Base-by-base conservation (phyloP, 1,140 invertebrate genomes). In the Xylocopa sonorina region DNA sequence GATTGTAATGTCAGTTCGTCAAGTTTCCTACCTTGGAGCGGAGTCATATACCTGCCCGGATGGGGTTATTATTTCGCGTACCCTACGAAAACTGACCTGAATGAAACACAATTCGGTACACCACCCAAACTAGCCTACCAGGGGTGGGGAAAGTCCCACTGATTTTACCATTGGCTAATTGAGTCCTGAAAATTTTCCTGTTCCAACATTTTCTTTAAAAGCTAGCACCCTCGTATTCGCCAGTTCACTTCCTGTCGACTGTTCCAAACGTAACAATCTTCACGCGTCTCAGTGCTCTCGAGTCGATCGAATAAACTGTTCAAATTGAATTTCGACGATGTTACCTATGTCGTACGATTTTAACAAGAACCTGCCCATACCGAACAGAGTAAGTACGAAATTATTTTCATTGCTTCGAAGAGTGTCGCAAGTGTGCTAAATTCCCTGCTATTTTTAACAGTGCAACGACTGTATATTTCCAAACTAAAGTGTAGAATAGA, bases 151-250 rank as follows among this genome's bases (percentile, higher is more conserved):
- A 51, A 27, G 10, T 51, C 29, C 29, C 10, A 14, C 41, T 43
- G 41, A 51, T 67, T 51, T 48, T 48, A 48, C 27, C 16, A 50
- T 32, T 64, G 4, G 43, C 16, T 32, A 32, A 66, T 66, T 32
- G 27, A 32, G 21, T 24, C 38, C n/a, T 32, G 43, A 21, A 48
- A 32, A 14, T 43, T 27, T 32, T 12, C 0, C 27, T 21, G 63
- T 48, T 18, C 27, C 43, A 32, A 32, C 16, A 29, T 16, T 63
- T n/a, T 29, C 43, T 27, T 48, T 66, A 66, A 68, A 68, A 55
- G 50, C 50, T 21, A 6, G 18, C 4, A 9, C 16, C 21, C 16
- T 14, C 21, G 50, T 9, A 24, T 53, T 53, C 27, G 18, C 0
- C 21, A 16, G 6, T 7, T 32, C 63, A 66, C 32, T 66, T 14